These are phyloP conservation scores for Hirtodrosophila trivittata DNA, from an alignment of 2,888 invertebrate genomes.

Conservation along the genomic window DNA sequence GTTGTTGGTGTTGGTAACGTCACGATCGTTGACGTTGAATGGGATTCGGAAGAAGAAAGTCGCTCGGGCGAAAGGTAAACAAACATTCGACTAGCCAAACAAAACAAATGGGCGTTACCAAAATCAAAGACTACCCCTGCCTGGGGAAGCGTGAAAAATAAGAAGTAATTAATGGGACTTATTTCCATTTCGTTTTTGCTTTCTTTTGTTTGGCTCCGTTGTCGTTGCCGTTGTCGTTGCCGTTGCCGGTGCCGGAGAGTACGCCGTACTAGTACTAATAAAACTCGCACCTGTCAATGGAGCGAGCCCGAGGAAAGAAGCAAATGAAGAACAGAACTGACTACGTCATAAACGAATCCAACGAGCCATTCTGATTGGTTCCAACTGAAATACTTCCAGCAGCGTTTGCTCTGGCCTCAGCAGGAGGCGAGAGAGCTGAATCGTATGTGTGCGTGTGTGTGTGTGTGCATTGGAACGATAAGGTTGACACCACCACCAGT, in stretches of 20 bases:
- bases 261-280: too few species aligned
- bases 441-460: constrained; percentile 4
- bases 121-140: constrained; percentile 52
- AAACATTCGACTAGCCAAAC: constrained; percentile 69
- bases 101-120: constrained; percentile 76
- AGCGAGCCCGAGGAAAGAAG: constrained; percentile 34
- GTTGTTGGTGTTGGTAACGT: constrained; percentile 11
- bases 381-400: constrained; percentile 51
- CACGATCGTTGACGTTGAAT: constrained; percentile 40
- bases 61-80: constrained; percentile 62
- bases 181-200: constrained; percentile 70
- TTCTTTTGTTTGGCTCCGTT: constrained; percentile 68
- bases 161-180: constrained; percentile 70
- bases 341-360: constrained; percentile 42
- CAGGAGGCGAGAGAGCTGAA: constrained; percentile 34
- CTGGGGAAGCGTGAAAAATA: constrained; percentile 54
- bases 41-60: constrained; percentile 25
- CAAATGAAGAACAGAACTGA: constrained; percentile 32
- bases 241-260: too few species aligned
- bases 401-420: constrained; percentile 45
- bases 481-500: constrained; percentile 39
- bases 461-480: constrained; percentile 48
- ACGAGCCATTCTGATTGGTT: constrained; percentile 57
- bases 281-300: constrained; percentile 73
- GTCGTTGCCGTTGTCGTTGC: too few species aligned